Conservation (phyloP, 2,888 invertebrate genomes). For the Eulithis prunata region DNA sequence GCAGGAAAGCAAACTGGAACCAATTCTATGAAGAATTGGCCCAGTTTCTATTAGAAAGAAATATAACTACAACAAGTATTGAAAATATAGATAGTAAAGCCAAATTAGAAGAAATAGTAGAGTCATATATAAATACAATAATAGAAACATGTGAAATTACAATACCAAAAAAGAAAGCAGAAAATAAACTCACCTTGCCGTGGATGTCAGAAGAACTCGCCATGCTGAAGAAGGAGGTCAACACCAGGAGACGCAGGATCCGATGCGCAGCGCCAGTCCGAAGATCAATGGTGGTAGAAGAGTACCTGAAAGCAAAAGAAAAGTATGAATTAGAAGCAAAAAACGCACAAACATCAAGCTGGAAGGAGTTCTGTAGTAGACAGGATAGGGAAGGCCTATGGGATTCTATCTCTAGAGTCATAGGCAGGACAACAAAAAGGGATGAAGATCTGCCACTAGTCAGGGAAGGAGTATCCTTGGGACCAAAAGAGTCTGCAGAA, state of each 20-base stretch:
- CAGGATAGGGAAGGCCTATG: constrained; percentile 7
- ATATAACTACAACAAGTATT: not conserved
- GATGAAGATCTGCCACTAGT: constrained; percentile 12
- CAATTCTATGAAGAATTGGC: not conserved
- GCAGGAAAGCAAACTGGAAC: not conserved
- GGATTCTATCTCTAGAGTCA: constrained; percentile 17
- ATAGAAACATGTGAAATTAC: not conserved
- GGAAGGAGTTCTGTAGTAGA: no score
- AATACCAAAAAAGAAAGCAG: not conserved
- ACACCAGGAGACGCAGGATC: constrained; percentile 8
- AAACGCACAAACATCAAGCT: no score
- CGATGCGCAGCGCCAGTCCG: not conserved
- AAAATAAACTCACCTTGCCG: constrained; percentile 15
- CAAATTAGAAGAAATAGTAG: not conserved
- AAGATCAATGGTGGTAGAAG: not conserved
- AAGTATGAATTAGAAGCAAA: constrained; percentile 6
- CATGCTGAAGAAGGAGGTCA: not conserved
- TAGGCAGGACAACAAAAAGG: constrained; percentile 9
- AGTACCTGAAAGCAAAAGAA: not conserved
- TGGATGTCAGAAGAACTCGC: constrained; percentile 8
- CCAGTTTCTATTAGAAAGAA: not conserved
- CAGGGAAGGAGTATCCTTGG: not conserved
- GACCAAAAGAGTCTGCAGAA: constrained; percentile 9
- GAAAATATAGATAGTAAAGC: constrained; percentile 9
- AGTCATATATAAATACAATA: not conserved